Conservation (phyloP, 2,113 vertebrate species). For the Tretioscincus oriximinensis region DNA sequence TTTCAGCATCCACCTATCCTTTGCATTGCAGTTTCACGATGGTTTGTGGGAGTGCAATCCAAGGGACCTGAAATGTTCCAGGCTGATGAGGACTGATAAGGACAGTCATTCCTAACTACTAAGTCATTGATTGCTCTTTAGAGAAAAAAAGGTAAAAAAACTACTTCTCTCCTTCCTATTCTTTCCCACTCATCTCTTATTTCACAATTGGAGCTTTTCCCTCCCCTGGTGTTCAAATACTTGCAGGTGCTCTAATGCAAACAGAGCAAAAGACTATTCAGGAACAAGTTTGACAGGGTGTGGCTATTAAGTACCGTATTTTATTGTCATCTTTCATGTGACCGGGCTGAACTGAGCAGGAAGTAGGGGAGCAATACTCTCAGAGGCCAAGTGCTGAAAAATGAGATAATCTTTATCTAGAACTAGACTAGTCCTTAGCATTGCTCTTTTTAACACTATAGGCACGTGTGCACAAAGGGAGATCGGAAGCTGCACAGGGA, state of each 20-base stretch:
- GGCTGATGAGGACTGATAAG: no score
- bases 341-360: neutral
- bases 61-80: neutral
- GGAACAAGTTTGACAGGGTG: neutral
- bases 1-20: no score
- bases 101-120: no score
- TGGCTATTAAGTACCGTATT: fast-evolving
- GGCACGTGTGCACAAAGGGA: neutral
- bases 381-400: neutral
- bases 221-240: neutral
- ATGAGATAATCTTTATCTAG: fast-evolving
- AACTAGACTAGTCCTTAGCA: neutral
- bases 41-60: neutral
- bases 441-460: neutral
- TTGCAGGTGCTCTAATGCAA: conserved; percentile 20
- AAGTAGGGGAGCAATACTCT: neutral
- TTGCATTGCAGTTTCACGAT: no score
- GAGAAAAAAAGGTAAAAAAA: no score
- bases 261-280: conserved; percentile 7
- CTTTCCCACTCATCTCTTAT: neutral
- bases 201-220: no score
- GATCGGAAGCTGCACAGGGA: neutral
- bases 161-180: neutral
- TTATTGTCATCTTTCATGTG: conserved; percentile 2
- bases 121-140: no score